These are phyloP conservation scores for Prorops nasuta DNA, from an alignment of 1,140 invertebrate genomes.

Conservation along the genomic window DNA sequence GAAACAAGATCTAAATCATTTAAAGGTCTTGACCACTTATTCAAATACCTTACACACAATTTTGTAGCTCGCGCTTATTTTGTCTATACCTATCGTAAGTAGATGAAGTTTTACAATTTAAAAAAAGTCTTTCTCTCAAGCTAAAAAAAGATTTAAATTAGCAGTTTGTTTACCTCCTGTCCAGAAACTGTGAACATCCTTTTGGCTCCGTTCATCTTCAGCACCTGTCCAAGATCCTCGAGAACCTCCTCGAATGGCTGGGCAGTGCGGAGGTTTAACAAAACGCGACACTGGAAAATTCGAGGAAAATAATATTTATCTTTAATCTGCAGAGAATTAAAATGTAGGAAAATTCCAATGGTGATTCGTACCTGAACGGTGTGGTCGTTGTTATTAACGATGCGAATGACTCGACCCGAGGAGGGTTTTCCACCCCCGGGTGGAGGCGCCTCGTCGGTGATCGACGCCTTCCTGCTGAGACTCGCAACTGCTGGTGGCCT, in stretches of 20 bases:
- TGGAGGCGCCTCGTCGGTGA: constrained; percentile 64
- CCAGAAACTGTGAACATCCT: constrained; percentile 87
- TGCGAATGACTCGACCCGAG: constrained; percentile 82
- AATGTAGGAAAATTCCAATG: no score
- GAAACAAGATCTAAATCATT: no score
- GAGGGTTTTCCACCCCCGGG: constrained; percentile 70
- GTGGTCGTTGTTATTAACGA: constrained; percentile 89
- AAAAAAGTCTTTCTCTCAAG: no score
- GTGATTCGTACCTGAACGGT: constrained; percentile 78
- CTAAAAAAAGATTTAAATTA: no score
- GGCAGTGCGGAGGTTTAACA: constrained; percentile 86
- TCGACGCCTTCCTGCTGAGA: constrained; percentile 60
- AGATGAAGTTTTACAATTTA: no score
- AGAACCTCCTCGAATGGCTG: constrained; percentile 95
- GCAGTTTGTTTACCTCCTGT: constrained; percentile 85
- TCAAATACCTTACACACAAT: no score
- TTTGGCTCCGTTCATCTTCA: constrained; percentile 86
- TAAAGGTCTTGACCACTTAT: no score
- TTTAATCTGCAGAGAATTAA: no score
- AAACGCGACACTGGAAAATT: constrained; percentile 76
- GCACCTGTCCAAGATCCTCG: constrained; percentile 86
- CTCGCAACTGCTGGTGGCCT: constrained; percentile 76
- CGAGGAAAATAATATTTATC: no score
- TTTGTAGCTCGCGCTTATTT: no score
- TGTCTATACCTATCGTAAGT: no score